Conservation (phyloP, 2,888 invertebrate species). For the Amphipoea lucens region DNA sequence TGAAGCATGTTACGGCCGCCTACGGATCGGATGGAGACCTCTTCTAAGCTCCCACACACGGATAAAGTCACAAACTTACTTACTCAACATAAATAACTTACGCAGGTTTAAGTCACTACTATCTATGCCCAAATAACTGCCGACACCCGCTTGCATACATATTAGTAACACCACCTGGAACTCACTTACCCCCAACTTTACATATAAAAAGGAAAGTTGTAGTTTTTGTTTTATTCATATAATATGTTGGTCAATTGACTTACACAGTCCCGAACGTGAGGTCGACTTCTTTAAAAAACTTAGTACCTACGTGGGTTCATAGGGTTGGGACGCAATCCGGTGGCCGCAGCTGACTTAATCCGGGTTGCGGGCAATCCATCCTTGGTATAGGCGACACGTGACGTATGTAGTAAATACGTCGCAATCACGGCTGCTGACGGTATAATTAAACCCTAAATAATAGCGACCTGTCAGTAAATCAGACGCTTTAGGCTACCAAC, state of each 20-base stretch:
- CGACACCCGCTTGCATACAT: slow-evolving; percentile 47
- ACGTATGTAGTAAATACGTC: slow-evolving; percentile 57
- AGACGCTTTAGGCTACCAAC: slow-evolving; percentile 18
- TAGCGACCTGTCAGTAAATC: slow-evolving; percentile 32
- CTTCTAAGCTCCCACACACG: slow-evolving; percentile 38
- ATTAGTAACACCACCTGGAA: slow-evolving; percentile 57
- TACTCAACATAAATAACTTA: slow-evolving; percentile 39
- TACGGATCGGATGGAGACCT: slow-evolving; percentile 16
- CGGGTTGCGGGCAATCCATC: slow-evolving; percentile 60
- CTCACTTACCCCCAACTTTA: slow-evolving; percentile 50
- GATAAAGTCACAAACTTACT: slow-evolving; percentile 48
- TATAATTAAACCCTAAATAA: slow-evolving; percentile 60
- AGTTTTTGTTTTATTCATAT: slow-evolving; percentile 63
- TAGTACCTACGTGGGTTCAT: slow-evolving; percentile 54
- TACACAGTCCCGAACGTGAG: slow-evolving; percentile 62
- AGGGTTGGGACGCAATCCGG: slow-evolving; percentile 49
- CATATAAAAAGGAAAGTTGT: slow-evolving; percentile 56
- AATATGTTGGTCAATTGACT: slow-evolving; percentile 61
- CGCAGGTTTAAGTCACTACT: slow-evolving; percentile 17
- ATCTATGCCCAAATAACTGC: slow-evolving; percentile 38
- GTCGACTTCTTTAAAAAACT: slow-evolving; percentile 65
- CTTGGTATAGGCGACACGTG: slow-evolving; percentile 52
- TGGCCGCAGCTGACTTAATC: slow-evolving; percentile 61
- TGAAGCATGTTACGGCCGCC: slow-evolving; percentile 32
- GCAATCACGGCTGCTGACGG: slow-evolving; percentile 52